These are phyloP conservation scores for Kryptolebias marmoratus DNA, from an alignment of 2,113 vertebrate genomes.

Conservation along the genomic window DNA sequence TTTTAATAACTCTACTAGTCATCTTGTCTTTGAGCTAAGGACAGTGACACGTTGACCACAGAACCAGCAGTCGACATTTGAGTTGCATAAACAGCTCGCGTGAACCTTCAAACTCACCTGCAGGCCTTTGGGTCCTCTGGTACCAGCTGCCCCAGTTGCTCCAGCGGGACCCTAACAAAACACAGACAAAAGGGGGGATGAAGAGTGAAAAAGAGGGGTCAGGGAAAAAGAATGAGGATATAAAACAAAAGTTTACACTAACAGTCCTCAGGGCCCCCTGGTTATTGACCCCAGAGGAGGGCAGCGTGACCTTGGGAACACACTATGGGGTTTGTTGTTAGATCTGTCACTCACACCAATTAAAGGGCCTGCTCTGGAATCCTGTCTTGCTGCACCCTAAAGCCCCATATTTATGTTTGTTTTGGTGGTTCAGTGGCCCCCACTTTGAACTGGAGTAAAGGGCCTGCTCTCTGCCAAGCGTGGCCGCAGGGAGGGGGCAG, in stretches of 20 bases:
- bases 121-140: constrained; percentile 90
- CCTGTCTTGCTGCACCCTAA: constrained; percentile 50
- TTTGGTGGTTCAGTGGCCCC: constrained; percentile 69
- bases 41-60: background rate
- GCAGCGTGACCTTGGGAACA: constrained; percentile 64
- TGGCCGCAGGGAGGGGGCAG: constrained; percentile 15
- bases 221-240: constrained; percentile 26
- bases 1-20: too few species aligned
- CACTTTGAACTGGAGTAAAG: constrained; percentile 22
- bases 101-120: constrained; percentile 81
- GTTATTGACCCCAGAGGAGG: constrained; percentile 53
- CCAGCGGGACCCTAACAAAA: constrained; percentile 86
- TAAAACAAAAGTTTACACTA: constrained; percentile 69
- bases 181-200: constrained; percentile 38
- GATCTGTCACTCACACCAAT: constrained; percentile 76
- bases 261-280: constrained; percentile 57
- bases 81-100: constrained; percentile 21
- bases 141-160: constrained; percentile 83
- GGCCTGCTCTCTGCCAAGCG: constrained; percentile 37
- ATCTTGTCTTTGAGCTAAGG: background rate
- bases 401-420: constrained; percentile 76
- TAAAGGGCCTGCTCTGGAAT: constrained; percentile 65
- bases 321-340: constrained; percentile 71
- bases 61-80: constrained; percentile 9
- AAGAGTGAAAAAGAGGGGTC: constrained; percentile 12